Evolutionary conservation across 1,140 invertebrate species (phyloP), one percentile per base, ranked within the genome.

Genomic region (Acromyrmex heyeri): DNA sequence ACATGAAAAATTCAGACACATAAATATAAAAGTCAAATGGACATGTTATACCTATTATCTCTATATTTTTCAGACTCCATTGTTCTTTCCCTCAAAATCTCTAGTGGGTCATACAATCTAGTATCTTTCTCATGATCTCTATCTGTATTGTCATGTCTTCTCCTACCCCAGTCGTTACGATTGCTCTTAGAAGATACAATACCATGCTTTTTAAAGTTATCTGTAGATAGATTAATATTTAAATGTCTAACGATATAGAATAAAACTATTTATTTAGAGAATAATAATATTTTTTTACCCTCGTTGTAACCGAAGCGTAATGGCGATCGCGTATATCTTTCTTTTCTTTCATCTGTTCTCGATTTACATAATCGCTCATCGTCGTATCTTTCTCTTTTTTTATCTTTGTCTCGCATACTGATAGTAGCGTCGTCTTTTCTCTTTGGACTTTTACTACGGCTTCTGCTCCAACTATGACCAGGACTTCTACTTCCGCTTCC

Each of bases 381-480:
- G 0, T 93, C 93, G 4, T 89, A 91, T 67, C 85, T 92, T n/a
- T 87, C 93, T 12, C 34, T 44, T 24, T 75, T 87, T 44, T 86
- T 91, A 0, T 90, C 88, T n/a, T 77, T 85, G 2, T 87, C 81
- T 16, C 86, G 69, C 24, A 12, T 70, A 59, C 48, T 61, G 4
- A 30, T 57, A n/a, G 57, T 14, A 24, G 18, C 16, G 7, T 94
- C 94, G 0, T 92, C 88, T 38, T 93, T 93, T 83, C 91, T 93
- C 59, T 90, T 92, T 3, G 94, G 95, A 91, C 94, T 95, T 67
- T 86, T 92, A 44, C 94, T 95, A 4, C 92, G 91, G 88, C 94
- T 95, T 83, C 93, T 89, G 27, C 93, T 94, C 87, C 92, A 91
- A 21, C 93, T 95, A 34, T 91, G 91, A 67, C 93, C 93, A 0